phyloP scores from a whole-genome alignment of 1,140 invertebrate species.

The Sipha flava region DNA sequence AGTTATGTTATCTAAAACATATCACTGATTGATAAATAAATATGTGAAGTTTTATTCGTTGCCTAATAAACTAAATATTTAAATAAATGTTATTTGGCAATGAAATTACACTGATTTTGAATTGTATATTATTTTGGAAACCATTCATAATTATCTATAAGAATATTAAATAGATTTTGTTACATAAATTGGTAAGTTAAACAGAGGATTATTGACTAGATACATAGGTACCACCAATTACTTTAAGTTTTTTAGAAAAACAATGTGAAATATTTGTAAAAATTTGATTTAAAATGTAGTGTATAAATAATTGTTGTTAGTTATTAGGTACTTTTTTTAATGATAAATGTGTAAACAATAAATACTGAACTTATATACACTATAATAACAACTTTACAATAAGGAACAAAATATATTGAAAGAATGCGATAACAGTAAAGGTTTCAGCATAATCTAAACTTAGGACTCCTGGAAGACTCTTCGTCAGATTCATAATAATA shows the following conservation, averaged over 20 bases:
- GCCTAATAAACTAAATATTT: neutral
- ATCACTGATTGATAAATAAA: neutral
- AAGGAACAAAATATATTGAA: slow-evolving; percentile 24
- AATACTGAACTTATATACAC: slow-evolving; percentile 15
- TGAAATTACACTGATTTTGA: neutral
- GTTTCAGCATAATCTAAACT: slow-evolving; percentile 16
- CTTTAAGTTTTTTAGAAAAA: neutral
- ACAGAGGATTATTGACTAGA: neutral
- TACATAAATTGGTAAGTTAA: neutral
- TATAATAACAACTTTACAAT: slow-evolving; percentile 5
- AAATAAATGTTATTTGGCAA: neutral
- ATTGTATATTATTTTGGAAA: neutral
- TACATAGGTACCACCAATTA: neutral
- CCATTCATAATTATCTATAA: neutral
- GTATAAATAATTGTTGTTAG: neutral
- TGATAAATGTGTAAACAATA: neutral
- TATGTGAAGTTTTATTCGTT: neutral
- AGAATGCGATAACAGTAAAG: neutral
- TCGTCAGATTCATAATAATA: slow-evolving; percentile 50
- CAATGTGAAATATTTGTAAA: neutral
- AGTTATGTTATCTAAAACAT: neutral
- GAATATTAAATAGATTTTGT: neutral
- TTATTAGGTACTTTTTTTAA: neutral
- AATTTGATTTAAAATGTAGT: neutral
- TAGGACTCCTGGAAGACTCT: slow-evolving; percentile 41